Evolutionary conservation across 2,113 vertebrate species (phyloP), one percentile per base, ranked within the genome.

Genomic region (Dolichallabes microphthalmus): DNA sequence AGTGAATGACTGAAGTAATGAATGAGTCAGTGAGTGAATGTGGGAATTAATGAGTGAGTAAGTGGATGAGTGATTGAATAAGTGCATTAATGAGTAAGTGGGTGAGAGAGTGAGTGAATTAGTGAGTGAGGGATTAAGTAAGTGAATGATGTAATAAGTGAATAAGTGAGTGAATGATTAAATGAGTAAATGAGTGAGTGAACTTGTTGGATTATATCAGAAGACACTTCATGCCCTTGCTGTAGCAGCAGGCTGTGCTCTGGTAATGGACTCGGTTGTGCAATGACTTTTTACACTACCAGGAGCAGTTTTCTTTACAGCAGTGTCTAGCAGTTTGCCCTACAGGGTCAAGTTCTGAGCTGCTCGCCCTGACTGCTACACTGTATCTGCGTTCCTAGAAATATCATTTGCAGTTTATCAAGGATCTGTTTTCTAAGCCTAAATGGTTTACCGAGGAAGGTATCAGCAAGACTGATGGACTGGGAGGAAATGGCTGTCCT

Each of bases 381-480:
- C 17, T 6, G 3, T 71, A 10, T 71, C 32, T 20, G 14, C 19
- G 17, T 0, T 19, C 69, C 19, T n/a, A 73, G 6, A 25, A 73
- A 22, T 73, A 39, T 22, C 20, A 7, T 20, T 20, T 35, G 19
- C 0, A 17, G 17, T 17, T 53, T 17, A 53, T 53, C 4, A 52
- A 14, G 13, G 15, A n/a, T n/a, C 20, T 45, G 25, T 45, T 60
- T 39, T 5, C 22, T 60, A 11, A 27, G 39, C 80, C 35, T 60
- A 2, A 35, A 2, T n/a, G 15, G n/a, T 30, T 17, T 64, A 99
- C 98, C 98, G 58, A 99, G 92, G 89, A 99, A 99, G 0, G 91
- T 94, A 90, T 99, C 97, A 6, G 97, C 98, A 84, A 99, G 93
- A 89, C 96, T 98, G 92, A 98, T 98, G 86, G 98, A 98, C 86